Base-by-base conservation (phyloP, 1,140 invertebrate genomes). In the Nixonia krombeini region DNA sequence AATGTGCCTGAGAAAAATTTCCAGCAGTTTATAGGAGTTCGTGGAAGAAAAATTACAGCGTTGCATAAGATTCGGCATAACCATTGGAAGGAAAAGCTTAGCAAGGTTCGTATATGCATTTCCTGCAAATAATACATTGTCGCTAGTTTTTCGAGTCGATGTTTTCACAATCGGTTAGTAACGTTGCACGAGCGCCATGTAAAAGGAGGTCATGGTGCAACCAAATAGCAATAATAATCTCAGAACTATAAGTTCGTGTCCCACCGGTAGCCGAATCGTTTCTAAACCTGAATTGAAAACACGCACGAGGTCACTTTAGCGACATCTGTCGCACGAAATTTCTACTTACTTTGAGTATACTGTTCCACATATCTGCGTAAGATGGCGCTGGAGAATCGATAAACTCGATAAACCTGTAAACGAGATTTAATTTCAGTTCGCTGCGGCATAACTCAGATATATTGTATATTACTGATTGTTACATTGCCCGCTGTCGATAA, bases 141-240 rank as follows among this genome's bases (percentile, higher is more conserved):
- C 66, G 51, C 40, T 69, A 58, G 53, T 62, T 75, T 82, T 75
- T 76, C 62, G 63, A 63, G 72, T 63, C 79, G 65, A 83, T 85
- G 81, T 85, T 85, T 85, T 85, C 74, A 70, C 63, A 78, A 65
- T 73, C 69, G 79, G 80, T 78, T 84, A 83, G 80, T 83, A 83
- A 69, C 65, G 56, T 75, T 74, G 75, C 73, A 78, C 76, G 75
- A 75, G 66, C 67, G 62, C 70, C 50, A 72, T 71, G 76, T 76
- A 79, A 82, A 85, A 85, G 78, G 81, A 81, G 83, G 81, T 85
- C 83, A 84, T 81, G 81, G 80, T 82, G 72, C 80, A 83, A 83
- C 75, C 70, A 75, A 85, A 85, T 80, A 80, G 78, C 71, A 82
- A 80, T 83, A 80, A 84, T 80, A 77, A 82, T 74, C 45, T 69